Percentiles rank a stretch among this genome's conserved stretches.
Conservation (phyloP, 2,888 invertebrate species). For the Caenorhabditis wallacei region DNA sequence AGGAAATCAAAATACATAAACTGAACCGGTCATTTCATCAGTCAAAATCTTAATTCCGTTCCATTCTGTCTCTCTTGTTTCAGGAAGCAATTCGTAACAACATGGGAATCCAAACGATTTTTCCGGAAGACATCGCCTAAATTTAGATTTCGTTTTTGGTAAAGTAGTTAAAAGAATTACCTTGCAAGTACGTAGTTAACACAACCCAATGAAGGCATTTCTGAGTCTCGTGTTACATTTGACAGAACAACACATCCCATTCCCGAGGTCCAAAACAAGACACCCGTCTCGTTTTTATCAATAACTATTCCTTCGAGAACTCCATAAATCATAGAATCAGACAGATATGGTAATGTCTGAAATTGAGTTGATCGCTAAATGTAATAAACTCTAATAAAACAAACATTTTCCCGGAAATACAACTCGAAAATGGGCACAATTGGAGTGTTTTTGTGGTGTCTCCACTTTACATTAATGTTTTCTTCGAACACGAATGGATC, state of each 20-base stretch:
- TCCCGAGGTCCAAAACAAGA: slow-evolving; percentile 21
- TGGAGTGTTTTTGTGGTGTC: slow-evolving; percentile 15
- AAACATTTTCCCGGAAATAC: slow-evolving; percentile 35
- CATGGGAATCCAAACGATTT: slow-evolving; percentile 30
- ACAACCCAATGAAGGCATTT: slow-evolving; percentile 31
- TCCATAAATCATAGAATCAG: slow-evolving; percentile 44
- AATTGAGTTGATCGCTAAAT: neutral
- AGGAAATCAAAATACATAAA: slow-evolving; percentile 19
- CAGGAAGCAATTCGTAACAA: slow-evolving; percentile 31
- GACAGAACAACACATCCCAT: slow-evolving; percentile 43
- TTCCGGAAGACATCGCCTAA: slow-evolving; percentile 39
- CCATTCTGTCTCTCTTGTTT: neutral
- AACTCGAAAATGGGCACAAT: slow-evolving; percentile 39
- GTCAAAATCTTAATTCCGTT: neutral
- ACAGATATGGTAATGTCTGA: slow-evolving; percentile 39
- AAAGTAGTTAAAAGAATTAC: neutral
- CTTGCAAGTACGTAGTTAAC: slow-evolving; percentile 9
- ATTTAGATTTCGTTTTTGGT: too few relatives aligned
- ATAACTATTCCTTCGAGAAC: slow-evolving; percentile 49
- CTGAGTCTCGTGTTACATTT: neutral
- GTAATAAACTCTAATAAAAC: neutral
- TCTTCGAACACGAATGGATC: slow-evolving; percentile 23
- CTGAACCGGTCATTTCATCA: neutral
- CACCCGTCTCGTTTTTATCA: slow-evolving; percentile 7
- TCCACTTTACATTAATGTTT: slow-evolving; percentile 13